Base-by-base conservation (phyloP, 2,888 invertebrate species). In the Chrysotoxum bicinctum region DNA sequence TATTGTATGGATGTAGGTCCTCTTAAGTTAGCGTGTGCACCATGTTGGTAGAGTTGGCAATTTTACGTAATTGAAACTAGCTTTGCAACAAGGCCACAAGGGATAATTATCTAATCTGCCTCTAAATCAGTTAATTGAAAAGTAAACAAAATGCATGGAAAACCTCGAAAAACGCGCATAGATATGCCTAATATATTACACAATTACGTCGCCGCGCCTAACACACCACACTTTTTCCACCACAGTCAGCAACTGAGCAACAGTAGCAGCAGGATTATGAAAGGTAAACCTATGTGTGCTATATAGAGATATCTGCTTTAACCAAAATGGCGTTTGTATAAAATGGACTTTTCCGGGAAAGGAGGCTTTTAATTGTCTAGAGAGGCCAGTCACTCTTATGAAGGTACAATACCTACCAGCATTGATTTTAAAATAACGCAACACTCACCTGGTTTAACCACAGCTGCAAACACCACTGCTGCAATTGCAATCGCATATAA, bases 111-210 rank as follows among this genome's bases (percentile, higher is more conserved):
- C 84, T 84, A 84, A 84, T 84, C 75, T 54, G 80, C 35, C 52
- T 30, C 80, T 72, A 84, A 84, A 84, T 84, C 84, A 84, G 80
- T 84, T 84, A 80, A 84, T 84, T 84, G 84, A 84, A 84, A 84
- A 84, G 68, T 75, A 80, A 84, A 84, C 66, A 76, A 84, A 64
- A 76, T 80, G 45, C 66, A 62, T n/a, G 35, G 16, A 50, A 79
- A 70, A 69, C 45, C 66, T 69, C 69, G 37, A 54, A 78, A 66
- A 73, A 45, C 16, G 23, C 23, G 3, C 26, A 10, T 21, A 48
- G 19, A 60, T 40, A 66, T 58, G 62, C 45, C 72, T 77, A 72
- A 52, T 8, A 43, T 35, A 54, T 21, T 58, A 58, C 19, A 12
- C 56, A 35, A 21, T 32, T 50, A 50, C 23, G 14, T 50, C 14